Base-by-base conservation (phyloP, 2,888 invertebrate species). In the Acholoe squamosa region DNA sequence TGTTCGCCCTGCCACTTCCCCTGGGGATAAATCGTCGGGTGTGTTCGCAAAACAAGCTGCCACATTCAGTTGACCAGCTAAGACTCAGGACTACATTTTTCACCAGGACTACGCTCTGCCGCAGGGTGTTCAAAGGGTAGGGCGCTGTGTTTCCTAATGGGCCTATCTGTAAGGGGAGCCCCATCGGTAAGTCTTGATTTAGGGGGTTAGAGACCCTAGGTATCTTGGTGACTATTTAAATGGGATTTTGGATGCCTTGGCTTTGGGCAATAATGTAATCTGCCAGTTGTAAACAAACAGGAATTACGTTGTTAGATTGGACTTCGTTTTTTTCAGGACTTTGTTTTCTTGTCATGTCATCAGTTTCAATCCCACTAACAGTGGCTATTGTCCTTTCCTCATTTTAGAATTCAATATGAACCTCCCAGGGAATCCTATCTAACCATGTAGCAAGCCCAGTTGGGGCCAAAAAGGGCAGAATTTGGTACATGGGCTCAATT, bases 31-130 rank as follows among this genome's bases (percentile, higher is more conserved):
- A 28, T n/a, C 25, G 71, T 28, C 71, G 71, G 31, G 71, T 61
- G 31, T 71, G 71, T 28, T 28, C 71, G 31, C 71, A 14, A 71
- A 71, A 71, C 71, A 71, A 71, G 71, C 7, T 71, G 71, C 71
- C 71, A 71, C 71, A 71, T 71, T 28, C 28, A 71, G 28, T 71
- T 71, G 71, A 5, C 25, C 3, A 28, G 28, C 71, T 16, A 22
- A 14, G 31, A 22, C 28, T 71, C 71, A 71, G n/a, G 31, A 3
- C 71, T 71, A 16, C 71, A 71, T 71, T 71, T 71, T 71, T 71
- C 71, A 71, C 71, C 25, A 71, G 5, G 71, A n/a, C n/a, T n/a
- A n/a, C 61, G 61, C 61, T 19, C 61, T 3, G 61, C 61, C 61
- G 43, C 5, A 43, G 43, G n/a, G 61, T 61, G 61, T n/a, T 19